Percentiles rank a stretch among this genome's conserved stretches.
Conservation (phyloP, 2,888 invertebrate genomes). For the Hermodice carunculata region DNA sequence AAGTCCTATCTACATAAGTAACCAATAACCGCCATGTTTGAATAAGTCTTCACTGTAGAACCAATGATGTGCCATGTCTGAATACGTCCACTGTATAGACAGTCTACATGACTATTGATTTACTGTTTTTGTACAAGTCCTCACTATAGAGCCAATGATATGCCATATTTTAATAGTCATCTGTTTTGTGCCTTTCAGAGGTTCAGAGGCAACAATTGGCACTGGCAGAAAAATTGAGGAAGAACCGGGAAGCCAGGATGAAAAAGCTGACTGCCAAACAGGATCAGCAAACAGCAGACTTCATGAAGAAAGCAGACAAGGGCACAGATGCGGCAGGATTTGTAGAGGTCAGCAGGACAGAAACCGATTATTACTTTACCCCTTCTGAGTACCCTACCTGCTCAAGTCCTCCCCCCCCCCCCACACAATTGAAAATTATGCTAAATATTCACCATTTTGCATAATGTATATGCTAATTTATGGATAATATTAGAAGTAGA, state of each 20-base stretch:
- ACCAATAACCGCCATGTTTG: too few species aligned
- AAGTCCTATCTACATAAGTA: too few species aligned
- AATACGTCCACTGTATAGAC: too few species aligned
- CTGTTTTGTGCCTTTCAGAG: slow-evolving; percentile 36
- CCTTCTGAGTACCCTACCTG: too few species aligned
- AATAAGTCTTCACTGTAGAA: not conserved
- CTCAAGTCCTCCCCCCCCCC: too few species aligned
- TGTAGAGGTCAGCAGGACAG: slow-evolving; percentile 46
- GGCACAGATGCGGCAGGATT: slow-evolving; percentile 46
- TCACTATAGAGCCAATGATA: not conserved
- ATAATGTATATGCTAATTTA: too few species aligned
- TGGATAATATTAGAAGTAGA: too few species aligned
- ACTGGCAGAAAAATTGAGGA: slow-evolving; percentile 53
- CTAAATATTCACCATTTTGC: too few species aligned
- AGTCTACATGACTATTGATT: too few species aligned
- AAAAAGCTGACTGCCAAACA: slow-evolving; percentile 52
- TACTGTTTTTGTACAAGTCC: too few species aligned
- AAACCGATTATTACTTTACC: too few species aligned
- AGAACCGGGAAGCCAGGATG: slow-evolving; percentile 44
- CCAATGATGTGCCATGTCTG: not conserved
- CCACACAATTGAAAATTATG: too few species aligned
- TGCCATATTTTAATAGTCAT: not conserved
- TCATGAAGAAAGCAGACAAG: slow-evolving; percentile 48
- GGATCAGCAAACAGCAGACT: slow-evolving; percentile 48
- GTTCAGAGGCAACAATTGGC: slow-evolving; percentile 45